Conservation (phyloP, 2,113 vertebrate species). For the Antechinus flavipes region DNA sequence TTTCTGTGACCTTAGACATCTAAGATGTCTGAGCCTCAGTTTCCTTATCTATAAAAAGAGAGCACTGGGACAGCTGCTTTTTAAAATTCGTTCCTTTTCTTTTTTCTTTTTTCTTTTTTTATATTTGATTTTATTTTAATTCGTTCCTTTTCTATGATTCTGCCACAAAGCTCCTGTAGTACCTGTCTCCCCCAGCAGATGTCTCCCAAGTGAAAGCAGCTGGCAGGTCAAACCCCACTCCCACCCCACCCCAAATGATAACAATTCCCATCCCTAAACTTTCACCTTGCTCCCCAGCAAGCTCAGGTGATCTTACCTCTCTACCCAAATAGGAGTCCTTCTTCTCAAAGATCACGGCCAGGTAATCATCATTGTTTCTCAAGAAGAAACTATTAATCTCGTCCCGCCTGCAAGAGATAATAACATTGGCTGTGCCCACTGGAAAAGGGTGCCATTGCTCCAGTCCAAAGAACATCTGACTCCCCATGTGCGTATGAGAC, state of each 20-base stretch:
- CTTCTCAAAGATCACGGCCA: slow-evolving; percentile 93
- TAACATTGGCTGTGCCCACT: background rate
- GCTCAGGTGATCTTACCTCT: slow-evolving; percentile 88
- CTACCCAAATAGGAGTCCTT: slow-evolving; percentile 89
- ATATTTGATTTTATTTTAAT: background rate
- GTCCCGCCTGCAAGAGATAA: slow-evolving; percentile 83
- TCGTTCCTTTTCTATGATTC: background rate
- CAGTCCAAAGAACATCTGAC: background rate
- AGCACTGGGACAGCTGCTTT: background rate
- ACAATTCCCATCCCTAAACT: background rate
- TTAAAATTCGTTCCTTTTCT: background rate
- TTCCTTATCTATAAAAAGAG: background rate
- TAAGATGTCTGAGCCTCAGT: background rate
- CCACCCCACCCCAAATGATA: background rate
- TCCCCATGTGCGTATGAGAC: fast-evolving
- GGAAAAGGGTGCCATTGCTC: background rate
- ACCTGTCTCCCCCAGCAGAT: slow-evolving; percentile 32
- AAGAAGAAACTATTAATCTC: slow-evolving; percentile 91
- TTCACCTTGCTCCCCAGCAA: background rate
- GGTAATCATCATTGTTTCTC: slow-evolving; percentile 85
- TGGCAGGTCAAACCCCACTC: background rate
- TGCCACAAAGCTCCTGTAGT: slow-evolving; percentile 3
- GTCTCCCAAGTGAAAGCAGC: slow-evolving; percentile 17
- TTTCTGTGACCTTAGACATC: background rate
- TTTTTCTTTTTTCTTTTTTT: too few relatives aligned